Evolutionary conservation across 2,888 invertebrate genomes (phyloP), one percentile per base, ranked within the genome.

Genomic region (Nasonovia ribisnigri): DNA sequence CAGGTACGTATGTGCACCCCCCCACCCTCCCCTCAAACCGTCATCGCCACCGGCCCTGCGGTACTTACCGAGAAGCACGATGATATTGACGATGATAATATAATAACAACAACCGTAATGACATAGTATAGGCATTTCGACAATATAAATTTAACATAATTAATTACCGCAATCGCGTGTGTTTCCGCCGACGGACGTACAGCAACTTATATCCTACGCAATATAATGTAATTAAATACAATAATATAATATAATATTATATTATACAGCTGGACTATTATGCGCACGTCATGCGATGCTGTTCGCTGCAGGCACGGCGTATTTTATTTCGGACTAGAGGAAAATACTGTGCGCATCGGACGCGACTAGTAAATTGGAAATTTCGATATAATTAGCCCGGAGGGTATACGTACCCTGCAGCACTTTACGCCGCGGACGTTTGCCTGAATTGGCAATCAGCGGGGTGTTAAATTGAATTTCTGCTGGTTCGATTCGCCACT

Each of bases 401-500:
- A 42, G 42, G 57, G 54, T 43, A 77, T 46, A 11, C 10, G 46
- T 46, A 11, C 46, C 42, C n/a, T 46, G 46, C 43, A n/a, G 46
- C 43, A n/a, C 89, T 60, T 24, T 57, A 26, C 42, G 6, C 5
- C 46, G 36, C 42, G 67, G 60, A 87, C 84, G 54, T 57, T 46
- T 51, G 24, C 43, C n/a, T 48, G 90, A 89, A 93, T 84, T 93
- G 90, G 93, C 93, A 93, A 93, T 93, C 90, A 90, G 60, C 89
- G 54, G 84, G 60, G 46, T 26, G 90, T 46, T 36, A 90, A 90
- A 93, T 93, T 51, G 90, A 93, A 84, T 93, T 90, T 36, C 84
- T 36, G 46, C 11, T 20, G 8, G 54, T 84, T 54, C 54, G 43
- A 54, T 57, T n/a, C 26, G 77, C 77, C 77, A 20, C 11, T 0